Evolutionary conservation across 53 echinoderm and acorn worm species (phyloP).

Genomic region (Apostichopus leukothele): DNA sequence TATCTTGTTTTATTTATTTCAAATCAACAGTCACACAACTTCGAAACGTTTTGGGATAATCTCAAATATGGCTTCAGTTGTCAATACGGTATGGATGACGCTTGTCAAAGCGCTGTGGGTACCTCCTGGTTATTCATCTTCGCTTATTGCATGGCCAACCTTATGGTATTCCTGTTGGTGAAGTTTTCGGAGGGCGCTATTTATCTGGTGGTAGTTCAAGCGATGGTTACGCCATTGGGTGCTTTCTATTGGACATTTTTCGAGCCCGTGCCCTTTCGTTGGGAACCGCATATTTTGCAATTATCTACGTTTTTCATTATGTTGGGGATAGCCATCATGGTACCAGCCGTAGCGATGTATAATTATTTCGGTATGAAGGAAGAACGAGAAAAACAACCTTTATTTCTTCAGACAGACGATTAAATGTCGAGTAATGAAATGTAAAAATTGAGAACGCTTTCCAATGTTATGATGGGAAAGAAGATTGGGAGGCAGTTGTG

Average conservation of each 20-base stretch:
- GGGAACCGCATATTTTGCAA: slow-evolving; percentile 74
- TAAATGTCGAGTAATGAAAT: no score
- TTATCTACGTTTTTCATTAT: slow-evolving; percentile 75
- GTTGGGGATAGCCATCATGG: slow-evolving; percentile 68
- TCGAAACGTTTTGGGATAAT: slow-evolving; percentile 67
- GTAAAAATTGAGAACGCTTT: no score
- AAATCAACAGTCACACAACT: slow-evolving; percentile 57
- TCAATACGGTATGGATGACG: slow-evolving; percentile 66
- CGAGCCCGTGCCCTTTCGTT: slow-evolving; percentile 67
- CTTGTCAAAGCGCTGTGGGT: slow-evolving; percentile 65
- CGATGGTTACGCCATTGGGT: slow-evolving; percentile 80
- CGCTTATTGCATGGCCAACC: slow-evolving; percentile 75
- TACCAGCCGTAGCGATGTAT: slow-evolving; percentile 87
- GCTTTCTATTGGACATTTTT: slow-evolving; percentile 90
- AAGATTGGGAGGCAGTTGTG: no score
- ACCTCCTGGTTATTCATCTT: slow-evolving; percentile 75
- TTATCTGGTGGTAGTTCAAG: slow-evolving; percentile 84
- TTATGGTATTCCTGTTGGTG: slow-evolving; percentile 84
- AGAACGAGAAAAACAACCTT: slow-evolving; percentile 15
- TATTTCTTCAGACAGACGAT: neutral
- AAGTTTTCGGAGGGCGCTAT: slow-evolving; percentile 93
- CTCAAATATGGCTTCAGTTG: slow-evolving; percentile 68
- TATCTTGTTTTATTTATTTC: neutral
- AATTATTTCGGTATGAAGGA: slow-evolving; percentile 80
- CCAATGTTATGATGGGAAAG: no score